A percentile compares a stretch with the other conserved stretches of the same genome.
Evolutionary conservation across 2,888 invertebrate species (phyloP).

Genomic region (Panopea generosa): DNA sequence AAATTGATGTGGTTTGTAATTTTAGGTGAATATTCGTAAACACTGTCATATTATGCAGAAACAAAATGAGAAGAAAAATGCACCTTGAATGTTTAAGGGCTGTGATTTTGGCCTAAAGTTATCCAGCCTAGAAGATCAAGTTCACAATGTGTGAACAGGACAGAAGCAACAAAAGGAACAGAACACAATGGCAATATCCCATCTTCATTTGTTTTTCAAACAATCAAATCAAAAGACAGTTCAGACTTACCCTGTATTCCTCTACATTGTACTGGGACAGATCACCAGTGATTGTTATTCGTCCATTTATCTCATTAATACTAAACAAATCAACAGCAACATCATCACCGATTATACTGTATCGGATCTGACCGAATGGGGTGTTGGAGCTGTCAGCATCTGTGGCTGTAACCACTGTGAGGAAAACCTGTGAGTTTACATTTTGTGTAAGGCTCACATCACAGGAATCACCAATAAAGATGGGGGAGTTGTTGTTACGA

Average conservation of each 20-base stretch:
- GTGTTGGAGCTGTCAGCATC: constrained; percentile 65
- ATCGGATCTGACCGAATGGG: constrained; percentile 74
- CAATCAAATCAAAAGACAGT: too few relatives aligned
- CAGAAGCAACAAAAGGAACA: too few relatives aligned
- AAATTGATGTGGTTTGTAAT: too few relatives aligned
- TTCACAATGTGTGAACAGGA: too few relatives aligned
- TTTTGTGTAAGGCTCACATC: constrained; percentile 64
- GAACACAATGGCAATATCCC: too few relatives aligned
- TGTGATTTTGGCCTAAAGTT: too few relatives aligned
- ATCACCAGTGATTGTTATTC: constrained; percentile 69
- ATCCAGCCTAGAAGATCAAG: too few relatives aligned
- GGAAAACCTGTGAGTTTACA: constrained; percentile 59
- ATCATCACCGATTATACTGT: constrained; percentile 81
- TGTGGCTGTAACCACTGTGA: constrained; percentile 71
- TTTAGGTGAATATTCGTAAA: too few relatives aligned
- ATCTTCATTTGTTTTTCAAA: too few relatives aligned
- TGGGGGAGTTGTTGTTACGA: constrained; percentile 74
- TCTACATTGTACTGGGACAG: constrained; percentile 68
- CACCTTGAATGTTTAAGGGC: too few relatives aligned
- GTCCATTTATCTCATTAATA: constrained; percentile 67
- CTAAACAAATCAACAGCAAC: constrained; percentile 76
- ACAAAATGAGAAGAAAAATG: too few relatives aligned
- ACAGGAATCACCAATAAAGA: constrained; percentile 69
- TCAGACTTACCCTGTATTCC: constrained; percentile 72
- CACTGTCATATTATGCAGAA: too few relatives aligned